Evolutionary conservation across 2,113 vertebrate genomes (phyloP), one percentile per base, ranked within the genome.

Genomic region (Suricata suricatta): DNA sequence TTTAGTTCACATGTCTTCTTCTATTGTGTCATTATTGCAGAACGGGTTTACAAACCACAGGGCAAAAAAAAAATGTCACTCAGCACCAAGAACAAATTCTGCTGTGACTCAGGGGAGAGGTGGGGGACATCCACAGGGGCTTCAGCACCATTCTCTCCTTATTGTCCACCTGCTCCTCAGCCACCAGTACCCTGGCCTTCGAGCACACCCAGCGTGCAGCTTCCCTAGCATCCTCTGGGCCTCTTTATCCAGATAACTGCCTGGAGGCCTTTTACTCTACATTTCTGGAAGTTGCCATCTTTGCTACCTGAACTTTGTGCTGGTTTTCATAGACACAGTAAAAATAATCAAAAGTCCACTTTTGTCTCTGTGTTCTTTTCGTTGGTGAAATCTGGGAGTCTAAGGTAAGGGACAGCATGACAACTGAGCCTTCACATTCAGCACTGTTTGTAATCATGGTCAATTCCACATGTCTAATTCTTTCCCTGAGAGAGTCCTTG

Each of bases 101-200:
- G 10, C 64, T 50, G 52, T 68, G 23, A 63, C 2, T 38, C 60
- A 13, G 23, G 44, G 68, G 9, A 0, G 23, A 15, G 68, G 9
- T 41, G 4, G 21, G 11, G 41, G 7, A 2, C 44, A 23, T 25
- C 25, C 9, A 3, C 0, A 0, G 21, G 0, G 41, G 3, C n/a
- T 2, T 17, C 57, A 72, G 33, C 0, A 7, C 14, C 3, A 0
- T 41, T 41, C 2, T 54, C 23, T 41, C 50, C 19, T 63, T 8
- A 2, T 4, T 16, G 29, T 21, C 69, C 7, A 17, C 41, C 11
- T 41, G 44, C n/a, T 33, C 10, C 10, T 64, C 27, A 44, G 23
- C 7, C 5, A 52, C 3, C 27, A 16, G 0, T 7, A 3, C 27
- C 9, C 3, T 3, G 0, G 3, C 25, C 35, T 14, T 72, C 23